Conservation (phyloP, 2,797 vertebrate genomes). For the Sebastes cheni region DNA sequence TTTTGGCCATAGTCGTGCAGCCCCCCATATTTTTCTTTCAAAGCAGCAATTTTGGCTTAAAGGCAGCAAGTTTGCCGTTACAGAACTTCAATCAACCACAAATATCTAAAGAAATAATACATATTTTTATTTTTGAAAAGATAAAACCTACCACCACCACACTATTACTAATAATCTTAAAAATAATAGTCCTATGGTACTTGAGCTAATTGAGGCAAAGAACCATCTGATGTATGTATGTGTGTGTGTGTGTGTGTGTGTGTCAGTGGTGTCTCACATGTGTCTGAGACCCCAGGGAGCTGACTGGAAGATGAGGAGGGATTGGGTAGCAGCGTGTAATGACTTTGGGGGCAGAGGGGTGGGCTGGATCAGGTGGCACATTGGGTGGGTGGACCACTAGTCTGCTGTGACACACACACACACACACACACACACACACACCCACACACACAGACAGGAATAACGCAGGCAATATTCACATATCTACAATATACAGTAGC, state of each 20-base stretch:
- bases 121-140: background rate
- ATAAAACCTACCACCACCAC: background rate
- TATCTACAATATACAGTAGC: background rate
- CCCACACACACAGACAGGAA: background rate
- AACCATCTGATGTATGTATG: background rate
- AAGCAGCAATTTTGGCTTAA: background rate
- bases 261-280: constrained; percentile 7
- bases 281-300: constrained; percentile 35
- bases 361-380: constrained; percentile 69
- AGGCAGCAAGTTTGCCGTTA: background rate
- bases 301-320: constrained; percentile 36
- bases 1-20: too few species aligned
- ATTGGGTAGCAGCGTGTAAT: constrained; percentile 67
- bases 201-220: constrained; percentile 9
- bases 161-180: background rate
- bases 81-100: background rate
- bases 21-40: background rate
- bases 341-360: constrained; percentile 52
- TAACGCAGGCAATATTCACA: constrained; percentile 3
- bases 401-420: constrained; percentile 16
- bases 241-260: constrained; percentile 11
- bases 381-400: constrained; percentile 57
- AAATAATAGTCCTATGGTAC: background rate
- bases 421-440: background rate
- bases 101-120: background rate